Evolutionary conservation across 2,797 vertebrate species (phyloP).

Genomic region (Chelmon rostratus): DNA sequence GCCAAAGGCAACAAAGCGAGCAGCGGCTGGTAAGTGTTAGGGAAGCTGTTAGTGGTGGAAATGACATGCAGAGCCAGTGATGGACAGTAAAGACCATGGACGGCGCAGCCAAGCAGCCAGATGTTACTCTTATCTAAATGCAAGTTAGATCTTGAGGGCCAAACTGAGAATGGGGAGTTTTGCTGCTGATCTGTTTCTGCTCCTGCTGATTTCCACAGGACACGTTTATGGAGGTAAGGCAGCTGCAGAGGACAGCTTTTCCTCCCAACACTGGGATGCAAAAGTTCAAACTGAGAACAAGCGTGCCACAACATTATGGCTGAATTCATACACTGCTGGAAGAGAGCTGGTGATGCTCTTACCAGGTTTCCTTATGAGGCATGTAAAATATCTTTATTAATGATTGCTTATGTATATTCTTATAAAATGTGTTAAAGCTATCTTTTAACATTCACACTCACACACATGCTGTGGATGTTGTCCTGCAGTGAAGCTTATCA

Average conservation of each 20-base stretch:
- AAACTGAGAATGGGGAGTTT: constrained; percentile 65
- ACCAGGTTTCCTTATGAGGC: neutral
- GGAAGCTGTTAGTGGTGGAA: constrained; percentile 35
- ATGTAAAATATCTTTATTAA: neutral
- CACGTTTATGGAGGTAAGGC: constrained; percentile 82
- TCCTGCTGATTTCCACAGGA: constrained; percentile 73
- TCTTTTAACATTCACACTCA: neutral
- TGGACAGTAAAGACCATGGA: constrained; percentile 41
- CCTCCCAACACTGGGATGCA: neutral
- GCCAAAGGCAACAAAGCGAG: constrained; percentile 39
- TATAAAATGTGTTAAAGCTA: neutral
- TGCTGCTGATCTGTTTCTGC: constrained; percentile 65
- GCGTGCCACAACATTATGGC: neutral
- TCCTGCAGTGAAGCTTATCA: neutral
- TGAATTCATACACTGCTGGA: neutral
- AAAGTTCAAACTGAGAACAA: neutral
- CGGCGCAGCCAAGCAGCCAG: constrained; percentile 41
- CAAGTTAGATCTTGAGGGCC: constrained; percentile 24
- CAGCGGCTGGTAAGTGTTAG: neutral
- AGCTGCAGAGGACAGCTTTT: constrained; percentile 9
- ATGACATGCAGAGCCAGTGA: constrained; percentile 13
- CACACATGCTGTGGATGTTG: neutral
- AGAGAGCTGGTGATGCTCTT: neutral
- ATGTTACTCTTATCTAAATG: constrained; percentile 60
- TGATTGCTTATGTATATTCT: neutral